These are phyloP conservation scores for Darevskia mixta DNA, from an alignment of 2,797 vertebrate species.

Conservation along the genomic window DNA sequence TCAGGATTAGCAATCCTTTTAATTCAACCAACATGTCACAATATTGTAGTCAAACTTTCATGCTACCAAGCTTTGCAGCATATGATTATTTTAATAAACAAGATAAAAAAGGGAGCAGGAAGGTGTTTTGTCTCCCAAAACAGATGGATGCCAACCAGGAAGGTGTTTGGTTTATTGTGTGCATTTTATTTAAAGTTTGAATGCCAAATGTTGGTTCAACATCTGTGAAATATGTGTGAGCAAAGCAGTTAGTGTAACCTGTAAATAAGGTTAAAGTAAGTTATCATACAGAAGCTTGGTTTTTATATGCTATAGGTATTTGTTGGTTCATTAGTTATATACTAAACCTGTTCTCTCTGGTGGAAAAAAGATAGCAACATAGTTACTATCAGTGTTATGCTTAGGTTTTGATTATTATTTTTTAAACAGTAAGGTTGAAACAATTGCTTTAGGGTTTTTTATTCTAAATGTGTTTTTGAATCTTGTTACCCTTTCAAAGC, in stretches of 20 bases:
- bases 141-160: too few relatives aligned
- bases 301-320: neutral
- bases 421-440: neutral
- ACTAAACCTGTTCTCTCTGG: neutral
- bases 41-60: neutral
- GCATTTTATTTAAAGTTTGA: neutral
- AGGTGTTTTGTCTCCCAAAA: too few relatives aligned
- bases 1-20: neutral
- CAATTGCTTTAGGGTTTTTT: too few relatives aligned
- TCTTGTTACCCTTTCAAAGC: neutral
- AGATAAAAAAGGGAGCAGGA: neutral
- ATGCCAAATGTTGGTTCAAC: neutral
- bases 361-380: neutral
- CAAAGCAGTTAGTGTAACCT: neutral
- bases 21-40: neutral
- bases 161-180: neutral
- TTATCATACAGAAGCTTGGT: neutral
- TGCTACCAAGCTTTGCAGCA: neutral
- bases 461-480: neutral
- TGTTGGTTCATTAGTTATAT: neutral
- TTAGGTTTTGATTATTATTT: neutral
- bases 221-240: constrained; percentile 11
- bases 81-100: neutral
- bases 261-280: neutral
- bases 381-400: neutral